Evolutionary conservation across 2,113 vertebrate genomes (phyloP).

Genomic region (Leucosticte australis): DNA sequence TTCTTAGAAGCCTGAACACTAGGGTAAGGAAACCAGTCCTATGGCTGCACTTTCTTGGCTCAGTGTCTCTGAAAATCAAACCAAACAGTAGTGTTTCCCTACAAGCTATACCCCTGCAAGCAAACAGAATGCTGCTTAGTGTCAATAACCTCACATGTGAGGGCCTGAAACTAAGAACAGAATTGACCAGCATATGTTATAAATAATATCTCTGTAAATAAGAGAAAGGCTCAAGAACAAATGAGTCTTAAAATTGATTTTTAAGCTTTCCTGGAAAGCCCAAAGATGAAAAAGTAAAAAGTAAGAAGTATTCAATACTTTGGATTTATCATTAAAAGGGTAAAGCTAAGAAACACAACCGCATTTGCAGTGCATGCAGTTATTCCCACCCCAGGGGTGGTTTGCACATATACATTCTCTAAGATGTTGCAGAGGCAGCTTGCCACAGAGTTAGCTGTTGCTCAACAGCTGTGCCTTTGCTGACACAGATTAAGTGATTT

Average conservation of each 20-base stretch:
- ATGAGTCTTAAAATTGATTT: not conserved
- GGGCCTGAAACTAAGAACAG: not conserved
- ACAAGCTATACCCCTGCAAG: not conserved
- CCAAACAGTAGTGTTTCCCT: not conserved
- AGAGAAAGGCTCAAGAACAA: not conserved
- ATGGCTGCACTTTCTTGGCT: not conserved
- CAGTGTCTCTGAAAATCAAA: not conserved
- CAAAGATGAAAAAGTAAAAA: not conserved
- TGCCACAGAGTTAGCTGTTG: not conserved
- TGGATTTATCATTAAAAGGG: not conserved
- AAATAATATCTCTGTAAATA: not conserved
- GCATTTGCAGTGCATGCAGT: not conserved
- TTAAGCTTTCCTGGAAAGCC: not conserved
- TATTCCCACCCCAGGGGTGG: not conserved
- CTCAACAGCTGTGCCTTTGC: constrained; percentile 23
- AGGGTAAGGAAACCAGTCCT: not conserved
- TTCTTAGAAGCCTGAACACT: not conserved
- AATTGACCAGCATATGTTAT: not conserved
- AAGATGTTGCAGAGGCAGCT: not conserved
- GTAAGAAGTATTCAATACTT: not conserved
- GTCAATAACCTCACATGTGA: not conserved
- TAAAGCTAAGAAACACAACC: not conserved
- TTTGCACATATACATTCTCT: not conserved
- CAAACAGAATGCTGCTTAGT: not conserved
- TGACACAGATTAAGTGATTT: not conserved